Conservation (phyloP, 2,888 invertebrate species). For the Dicyrtoma fusca region DNA sequence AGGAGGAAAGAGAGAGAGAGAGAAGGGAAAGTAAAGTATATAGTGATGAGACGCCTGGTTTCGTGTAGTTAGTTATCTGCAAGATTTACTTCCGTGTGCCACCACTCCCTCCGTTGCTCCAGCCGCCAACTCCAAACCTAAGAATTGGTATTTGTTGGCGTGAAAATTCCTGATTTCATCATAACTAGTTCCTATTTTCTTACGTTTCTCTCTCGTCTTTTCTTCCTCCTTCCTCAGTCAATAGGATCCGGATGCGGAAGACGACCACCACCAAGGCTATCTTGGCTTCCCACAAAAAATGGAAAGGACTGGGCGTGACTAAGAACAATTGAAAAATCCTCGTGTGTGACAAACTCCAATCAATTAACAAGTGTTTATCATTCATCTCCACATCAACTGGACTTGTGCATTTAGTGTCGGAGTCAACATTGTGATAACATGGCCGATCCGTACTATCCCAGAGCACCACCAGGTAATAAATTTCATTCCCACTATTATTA, state of each 20-base stretch:
- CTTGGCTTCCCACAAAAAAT: conserved; percentile 7
- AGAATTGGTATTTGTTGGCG: conserved; percentile 23
- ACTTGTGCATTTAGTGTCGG: background rate
- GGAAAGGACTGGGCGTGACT: conserved; percentile 36
- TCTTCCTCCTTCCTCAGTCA: background rate
- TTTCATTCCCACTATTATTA: background rate
- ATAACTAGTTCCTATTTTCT: conserved; percentile 4
- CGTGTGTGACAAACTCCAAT: conserved; percentile 36
- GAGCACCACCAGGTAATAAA: conserved; percentile 50
- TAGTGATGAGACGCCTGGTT: conserved; percentile 32
- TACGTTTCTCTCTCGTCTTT: background rate
- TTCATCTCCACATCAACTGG: conserved; percentile 12
- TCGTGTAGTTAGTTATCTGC: conserved; percentile 40
- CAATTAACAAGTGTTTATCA: conserved; percentile 38
- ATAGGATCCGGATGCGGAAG: background rate
- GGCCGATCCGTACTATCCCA: conserved; percentile 53
- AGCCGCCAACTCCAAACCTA: conserved; percentile 32
- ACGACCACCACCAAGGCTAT: background rate
- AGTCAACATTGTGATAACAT: conserved; percentile 39
- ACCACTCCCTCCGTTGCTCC: conserved; percentile 25
- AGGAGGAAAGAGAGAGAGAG: conserved; percentile 11
- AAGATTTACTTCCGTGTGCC: conserved; percentile 40
- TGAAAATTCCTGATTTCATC: conserved; percentile 19
- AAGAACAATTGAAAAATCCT: conserved; percentile 25
- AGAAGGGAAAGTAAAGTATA: conserved; percentile 18